These are phyloP conservation scores for Dasypus novemcinctus DNA, from an alignment of 2,113 vertebrate species.

Conservation along the genomic window DNA sequence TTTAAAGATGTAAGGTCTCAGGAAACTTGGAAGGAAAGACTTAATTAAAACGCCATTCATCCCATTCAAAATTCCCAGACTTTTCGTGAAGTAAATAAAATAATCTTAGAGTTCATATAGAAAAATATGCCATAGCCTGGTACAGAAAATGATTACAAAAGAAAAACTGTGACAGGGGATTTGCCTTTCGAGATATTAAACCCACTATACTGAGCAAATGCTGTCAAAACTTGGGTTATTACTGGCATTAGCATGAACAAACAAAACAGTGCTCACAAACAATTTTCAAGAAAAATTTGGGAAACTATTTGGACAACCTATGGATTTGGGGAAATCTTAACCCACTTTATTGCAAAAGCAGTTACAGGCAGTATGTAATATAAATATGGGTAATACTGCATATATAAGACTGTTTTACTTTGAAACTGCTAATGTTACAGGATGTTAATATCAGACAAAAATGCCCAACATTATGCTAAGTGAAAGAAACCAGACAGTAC, in stretches of 20 bases:
- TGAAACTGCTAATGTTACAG: no score
- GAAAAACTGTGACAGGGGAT: neutral
- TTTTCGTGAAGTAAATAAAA: neutral
- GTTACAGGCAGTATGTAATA: neutral
- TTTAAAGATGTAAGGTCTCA: neutral
- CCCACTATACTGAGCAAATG: neutral
- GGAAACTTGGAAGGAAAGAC: neutral
- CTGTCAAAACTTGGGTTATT: neutral
- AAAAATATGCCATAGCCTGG: neutral
- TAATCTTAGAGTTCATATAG: neutral
- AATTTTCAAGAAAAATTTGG: slow-evolving; percentile 14
- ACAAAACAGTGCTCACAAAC: neutral
- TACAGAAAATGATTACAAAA: no score
- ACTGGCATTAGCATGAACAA: neutral
- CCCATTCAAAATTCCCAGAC: neutral
- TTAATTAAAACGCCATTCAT: neutral
- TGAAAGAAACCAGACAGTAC: neutral
- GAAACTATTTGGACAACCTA: neutral
- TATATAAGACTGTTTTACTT: no score
- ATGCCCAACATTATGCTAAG: no score
- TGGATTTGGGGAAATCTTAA: neutral
- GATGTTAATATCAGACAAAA: no score
- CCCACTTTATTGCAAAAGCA: neutral
- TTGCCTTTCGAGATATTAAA: neutral
- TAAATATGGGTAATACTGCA: no score